Evolutionary conservation across 37 sponge, comb jelly and placozoan species (phyloP).

Genomic region (Petrosia ficiformis): DNA sequence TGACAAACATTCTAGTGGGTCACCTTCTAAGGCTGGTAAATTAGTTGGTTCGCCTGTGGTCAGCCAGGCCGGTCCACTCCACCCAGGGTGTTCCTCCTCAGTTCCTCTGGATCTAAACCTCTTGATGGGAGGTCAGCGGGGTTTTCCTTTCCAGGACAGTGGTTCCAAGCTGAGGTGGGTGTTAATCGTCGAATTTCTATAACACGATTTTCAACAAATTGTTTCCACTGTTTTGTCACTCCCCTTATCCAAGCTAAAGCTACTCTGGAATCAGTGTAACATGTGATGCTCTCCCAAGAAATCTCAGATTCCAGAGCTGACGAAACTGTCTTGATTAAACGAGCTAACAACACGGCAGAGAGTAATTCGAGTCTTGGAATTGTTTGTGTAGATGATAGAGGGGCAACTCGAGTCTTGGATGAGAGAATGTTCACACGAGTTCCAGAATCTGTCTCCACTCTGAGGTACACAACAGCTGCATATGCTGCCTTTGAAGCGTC

Average conservation of each 20-base stretch:
- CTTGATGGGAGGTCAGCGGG: no score
- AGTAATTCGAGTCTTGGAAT: constrained; percentile 5
- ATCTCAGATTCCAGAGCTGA: constrained; percentile 3
- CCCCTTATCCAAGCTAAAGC: constrained; percentile 11
- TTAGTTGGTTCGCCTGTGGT: neutral
- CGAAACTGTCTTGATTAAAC: neutral
- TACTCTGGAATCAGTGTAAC: constrained; percentile 20
- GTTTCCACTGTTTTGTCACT: neutral
- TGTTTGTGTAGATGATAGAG: neutral
- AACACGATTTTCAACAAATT: constrained; percentile 15
- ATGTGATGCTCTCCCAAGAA: neutral
- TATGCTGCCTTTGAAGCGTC: constrained; percentile 8
- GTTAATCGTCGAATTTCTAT: no score
- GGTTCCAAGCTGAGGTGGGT: no score
- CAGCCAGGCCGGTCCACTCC: neutral
- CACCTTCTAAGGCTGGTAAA: neutral
- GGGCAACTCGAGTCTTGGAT: constrained; percentile 9
- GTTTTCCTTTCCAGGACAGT: no score
- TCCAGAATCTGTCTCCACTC: neutral
- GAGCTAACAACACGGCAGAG: neutral
- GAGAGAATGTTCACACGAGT: neutral
- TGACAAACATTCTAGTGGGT: constrained; percentile 2
- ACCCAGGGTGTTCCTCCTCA: neutral
- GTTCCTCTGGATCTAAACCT: no score
- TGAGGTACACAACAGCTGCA: constrained; percentile 8